A percentile compares a stretch with the other conserved stretches of the same genome.
phyloP scores from a whole-genome alignment of 2,888 invertebrate genomes.

The Hydriomena furcata region DNA sequence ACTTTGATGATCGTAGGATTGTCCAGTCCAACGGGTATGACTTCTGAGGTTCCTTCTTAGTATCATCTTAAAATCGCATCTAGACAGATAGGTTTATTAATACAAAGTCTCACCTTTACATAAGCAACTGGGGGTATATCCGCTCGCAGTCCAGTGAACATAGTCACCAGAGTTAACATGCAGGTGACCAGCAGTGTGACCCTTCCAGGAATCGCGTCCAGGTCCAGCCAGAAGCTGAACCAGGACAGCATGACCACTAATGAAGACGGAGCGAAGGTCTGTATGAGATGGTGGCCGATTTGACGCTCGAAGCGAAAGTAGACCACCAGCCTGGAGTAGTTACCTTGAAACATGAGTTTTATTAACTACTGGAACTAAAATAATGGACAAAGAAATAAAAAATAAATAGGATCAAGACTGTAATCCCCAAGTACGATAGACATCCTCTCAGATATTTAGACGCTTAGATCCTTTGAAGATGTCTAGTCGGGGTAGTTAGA shows the following conservation, averaged over 20 bases:
- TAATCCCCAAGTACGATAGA: too few relatives aligned
- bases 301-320: conserved; percentile 92
- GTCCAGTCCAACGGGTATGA: too few relatives aligned
- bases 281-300: conserved; percentile 92
- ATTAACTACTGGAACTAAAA: too few relatives aligned
- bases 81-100: too few relatives aligned
- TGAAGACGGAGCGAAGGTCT: conserved; percentile 93
- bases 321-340: conserved; percentile 90
- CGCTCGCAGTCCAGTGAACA: conserved; percentile 92
- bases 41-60: too few relatives aligned
- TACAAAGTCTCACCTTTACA: conserved; percentile 91
- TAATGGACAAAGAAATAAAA: too few relatives aligned
- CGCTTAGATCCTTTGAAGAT: too few relatives aligned
- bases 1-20: too few relatives aligned
- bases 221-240: conserved; percentile 94
- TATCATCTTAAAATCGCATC: too few relatives aligned
- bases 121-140: conserved; percentile 94
- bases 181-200: conserved; percentile 92
- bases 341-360: conserved; percentile 82
- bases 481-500: too few relatives aligned
- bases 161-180: conserved; percentile 92
- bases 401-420: too few relatives aligned
- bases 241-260: conserved; percentile 92
- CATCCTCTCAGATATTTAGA: too few relatives aligned
- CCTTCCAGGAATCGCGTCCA: conserved; percentile 92